A percentile compares a stretch with the other conserved stretches of the same genome.
phyloP scores from a whole-genome alignment of 2,888 invertebrate species.

The Heliconius erato region DNA sequence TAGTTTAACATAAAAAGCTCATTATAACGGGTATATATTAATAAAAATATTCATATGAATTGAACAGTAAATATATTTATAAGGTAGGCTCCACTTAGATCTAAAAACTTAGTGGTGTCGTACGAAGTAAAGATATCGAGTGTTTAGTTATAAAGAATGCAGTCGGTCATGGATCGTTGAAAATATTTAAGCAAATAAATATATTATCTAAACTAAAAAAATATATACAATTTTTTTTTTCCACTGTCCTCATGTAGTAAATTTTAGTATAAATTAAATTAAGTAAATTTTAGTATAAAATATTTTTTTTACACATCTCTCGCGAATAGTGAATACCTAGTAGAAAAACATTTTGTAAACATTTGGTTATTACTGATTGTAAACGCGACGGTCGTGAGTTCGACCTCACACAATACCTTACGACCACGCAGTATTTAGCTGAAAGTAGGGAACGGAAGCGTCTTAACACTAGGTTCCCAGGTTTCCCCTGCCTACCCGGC shows the following conservation, averaged over 20 bases:
- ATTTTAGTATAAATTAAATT: not conserved
- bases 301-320: no score
- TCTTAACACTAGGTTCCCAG: no score
- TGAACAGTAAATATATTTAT: conserved; percentile 43
- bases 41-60: conserved; percentile 37
- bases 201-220: no score
- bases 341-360: no score
- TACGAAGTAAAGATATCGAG: conserved; percentile 21
- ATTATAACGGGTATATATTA: conserved; percentile 48
- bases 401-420: no score
- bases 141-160: conserved; percentile 19
- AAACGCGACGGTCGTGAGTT: no score
- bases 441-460: no score
- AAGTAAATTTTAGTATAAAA: not conserved
- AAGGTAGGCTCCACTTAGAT: conserved; percentile 18
- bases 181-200: conserved; percentile 1
- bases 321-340: no score
- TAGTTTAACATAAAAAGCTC: conserved; percentile 47
- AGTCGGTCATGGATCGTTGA: not conserved
- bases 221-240: not conserved
- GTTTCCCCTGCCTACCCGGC: no score
- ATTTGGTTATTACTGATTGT: no score
- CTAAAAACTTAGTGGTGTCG: conserved; percentile 5
- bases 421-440: no score
- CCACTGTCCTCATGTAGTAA: not conserved